phyloP scores from a whole-genome alignment of 2,888 invertebrate genomes.

The Nomada fucata region DNA sequence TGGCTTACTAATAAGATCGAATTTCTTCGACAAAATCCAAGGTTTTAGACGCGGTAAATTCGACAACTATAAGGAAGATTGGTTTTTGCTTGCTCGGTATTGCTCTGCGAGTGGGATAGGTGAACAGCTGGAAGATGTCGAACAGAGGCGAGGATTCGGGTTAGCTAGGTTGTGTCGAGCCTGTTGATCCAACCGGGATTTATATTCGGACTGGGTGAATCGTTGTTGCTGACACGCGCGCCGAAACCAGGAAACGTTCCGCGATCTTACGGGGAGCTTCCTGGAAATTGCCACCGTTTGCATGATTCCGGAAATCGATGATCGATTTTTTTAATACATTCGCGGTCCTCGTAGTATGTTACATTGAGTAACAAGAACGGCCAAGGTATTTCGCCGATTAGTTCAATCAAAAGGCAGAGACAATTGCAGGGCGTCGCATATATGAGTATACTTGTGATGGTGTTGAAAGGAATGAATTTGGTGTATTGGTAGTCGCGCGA shows the following conservation, averaged over 20 bases:
- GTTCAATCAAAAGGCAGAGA: no score
- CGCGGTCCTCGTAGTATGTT: not conserved
- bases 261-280: conserved; percentile 3
- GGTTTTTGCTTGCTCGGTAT: not conserved
- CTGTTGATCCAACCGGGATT: conserved; percentile 51
- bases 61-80: no score
- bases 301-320: not conserved
- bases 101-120: no score
- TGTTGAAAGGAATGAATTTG: no score
- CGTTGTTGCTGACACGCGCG: conserved; percentile 35
- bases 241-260: conserved; percentile 11
- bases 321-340: not conserved
- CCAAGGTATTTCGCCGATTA: no score
- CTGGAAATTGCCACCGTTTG: no score
- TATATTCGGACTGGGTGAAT: conserved; percentile 43
- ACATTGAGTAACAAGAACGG: not conserved
- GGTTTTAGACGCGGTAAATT: not conserved
- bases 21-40: not conserved
- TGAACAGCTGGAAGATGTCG: conserved; percentile 24
- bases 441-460: no score
- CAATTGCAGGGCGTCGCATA: no score
- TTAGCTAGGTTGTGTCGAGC: conserved; percentile 11
- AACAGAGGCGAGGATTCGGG: conserved; percentile 24
- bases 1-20: no score
- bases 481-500: no score